These are phyloP conservation scores for Tachuris rubrigastra DNA, from an alignment of 2,113 vertebrate genomes.

Conservation along the genomic window DNA sequence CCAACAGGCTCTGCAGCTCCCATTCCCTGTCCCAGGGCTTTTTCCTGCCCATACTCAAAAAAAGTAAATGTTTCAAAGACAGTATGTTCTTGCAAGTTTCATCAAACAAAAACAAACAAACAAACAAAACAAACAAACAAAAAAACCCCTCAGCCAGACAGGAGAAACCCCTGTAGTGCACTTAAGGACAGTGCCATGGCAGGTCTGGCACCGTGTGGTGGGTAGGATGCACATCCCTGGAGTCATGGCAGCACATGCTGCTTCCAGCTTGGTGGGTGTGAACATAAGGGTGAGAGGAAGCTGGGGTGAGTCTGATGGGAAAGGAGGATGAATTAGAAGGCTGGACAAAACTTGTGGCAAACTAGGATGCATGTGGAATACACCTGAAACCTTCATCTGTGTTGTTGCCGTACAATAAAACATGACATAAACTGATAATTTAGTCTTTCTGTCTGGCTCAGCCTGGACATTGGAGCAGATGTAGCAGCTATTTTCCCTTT, in stretches of 20 bases:
- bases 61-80: background rate
- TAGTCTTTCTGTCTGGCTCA: background rate
- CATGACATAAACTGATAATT: background rate
- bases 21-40: background rate
- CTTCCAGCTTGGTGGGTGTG: background rate
- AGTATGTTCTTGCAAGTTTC: background rate
- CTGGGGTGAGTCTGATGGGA: background rate
- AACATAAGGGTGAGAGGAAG: background rate
- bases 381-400: background rate
- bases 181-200: background rate
- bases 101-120: background rate
- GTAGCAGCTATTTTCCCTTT: background rate
- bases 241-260: fast-evolving
- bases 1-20: conserved; percentile 3
- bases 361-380: background rate
- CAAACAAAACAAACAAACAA: too few species aligned
- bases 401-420: background rate
- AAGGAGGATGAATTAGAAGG: background rate
- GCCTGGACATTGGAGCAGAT: background rate
- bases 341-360: background rate
- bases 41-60: background rate
- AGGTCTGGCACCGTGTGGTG: fast-evolving
- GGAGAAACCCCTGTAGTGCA: background rate
- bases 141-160: background rate
- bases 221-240: background rate